Evolutionary conservation across 2,113 vertebrate species (phyloP), one percentile per base, ranked within the genome.

Genomic region (Ardeotis arabs): DNA sequence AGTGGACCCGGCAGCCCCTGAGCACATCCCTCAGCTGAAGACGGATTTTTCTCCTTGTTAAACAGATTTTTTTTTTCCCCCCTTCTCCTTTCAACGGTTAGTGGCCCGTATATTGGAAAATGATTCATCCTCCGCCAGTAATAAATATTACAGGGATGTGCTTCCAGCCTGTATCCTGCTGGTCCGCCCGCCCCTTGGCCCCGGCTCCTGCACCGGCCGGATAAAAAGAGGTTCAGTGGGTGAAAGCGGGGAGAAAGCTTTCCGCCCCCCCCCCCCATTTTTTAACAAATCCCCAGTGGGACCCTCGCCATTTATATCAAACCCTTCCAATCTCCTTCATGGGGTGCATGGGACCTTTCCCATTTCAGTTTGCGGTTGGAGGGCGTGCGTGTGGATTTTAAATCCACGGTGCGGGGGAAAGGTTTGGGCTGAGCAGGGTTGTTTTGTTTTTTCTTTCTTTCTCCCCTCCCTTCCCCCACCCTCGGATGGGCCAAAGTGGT

Each of bases 71-170:
- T 7, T 7, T 10, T 0, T 0, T 0, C 0, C 23, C 31, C 21
- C 18, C 41, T 12, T 41, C 28, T 33, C 55, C 72, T 72, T 70
- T 92, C 90, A 92, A 78, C 92, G 90, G 79, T 60, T 68, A 95
- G 90, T 72, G 73, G 92, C 88, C 87, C 69, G 62, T 89, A 22
- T 90, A 94, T 96, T 96, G 88, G 68, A 82, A 93, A 82, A 63
- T 49, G 94, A 95, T 96, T 97, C 96, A 96, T 96, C 95, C 83
- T 77, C 49, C 21, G 95, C 93, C 96, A 96, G 95, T 91, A 93
- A 95, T 74, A 96, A 96, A 95, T 95, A 84, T 87, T 93, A 55
- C 72, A 89, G 92, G 93, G 93, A 91, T 96, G 89, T 86, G 59
- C 80, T 96, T 96, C 93, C 94, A 94, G 95, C 77, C 91, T 2